phyloP scores from a whole-genome alignment of 2,888 invertebrate species.

The Cistogaster globosa region DNA sequence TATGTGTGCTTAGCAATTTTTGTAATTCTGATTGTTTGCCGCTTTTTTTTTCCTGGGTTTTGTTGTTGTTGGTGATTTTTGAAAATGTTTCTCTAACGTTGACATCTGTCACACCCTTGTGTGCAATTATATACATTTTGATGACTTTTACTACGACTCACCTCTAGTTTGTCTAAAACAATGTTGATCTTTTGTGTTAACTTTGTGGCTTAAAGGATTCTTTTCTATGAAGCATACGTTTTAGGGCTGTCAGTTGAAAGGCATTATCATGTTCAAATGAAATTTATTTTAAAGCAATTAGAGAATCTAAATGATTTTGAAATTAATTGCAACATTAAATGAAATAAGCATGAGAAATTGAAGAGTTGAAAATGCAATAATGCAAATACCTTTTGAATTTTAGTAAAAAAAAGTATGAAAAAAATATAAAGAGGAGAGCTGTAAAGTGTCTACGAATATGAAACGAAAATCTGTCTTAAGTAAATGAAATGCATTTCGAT shows the following conservation, averaged over 20 bases:
- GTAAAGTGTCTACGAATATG: no score
- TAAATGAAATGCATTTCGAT: no score
- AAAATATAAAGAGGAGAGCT: no score
- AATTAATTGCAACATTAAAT: slow-evolving; percentile 27
- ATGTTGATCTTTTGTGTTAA: slow-evolving; percentile 71
- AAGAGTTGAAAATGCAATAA: background rate
- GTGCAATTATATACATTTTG: slow-evolving; percentile 75
- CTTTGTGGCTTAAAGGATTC: slow-evolving; percentile 71
- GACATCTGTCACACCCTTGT: slow-evolving; percentile 76
- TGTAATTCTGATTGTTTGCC: slow-evolving; percentile 34
- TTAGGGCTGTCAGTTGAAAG: slow-evolving; percentile 41
- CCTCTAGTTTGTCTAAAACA: slow-evolving; percentile 63
- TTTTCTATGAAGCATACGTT: slow-evolving; percentile 7
- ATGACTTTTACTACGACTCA: slow-evolving; percentile 72
- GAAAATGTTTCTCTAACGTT: slow-evolving; percentile 74
- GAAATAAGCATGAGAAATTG: slow-evolving; percentile 2
- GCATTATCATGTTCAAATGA: slow-evolving; percentile 65
- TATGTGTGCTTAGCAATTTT: slow-evolving; percentile 61
- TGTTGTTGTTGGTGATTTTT: slow-evolving; percentile 62
- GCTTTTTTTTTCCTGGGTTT: slow-evolving; percentile 2
- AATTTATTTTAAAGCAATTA: slow-evolving; percentile 70
- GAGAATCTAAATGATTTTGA: slow-evolving; percentile 42
- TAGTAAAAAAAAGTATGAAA: no score
- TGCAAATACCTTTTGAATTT: slow-evolving; percentile 3
- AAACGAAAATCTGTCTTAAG: no score